phyloP scores from a whole-genome alignment of 2,888 invertebrate species.

The Stenurella melanura region DNA sequence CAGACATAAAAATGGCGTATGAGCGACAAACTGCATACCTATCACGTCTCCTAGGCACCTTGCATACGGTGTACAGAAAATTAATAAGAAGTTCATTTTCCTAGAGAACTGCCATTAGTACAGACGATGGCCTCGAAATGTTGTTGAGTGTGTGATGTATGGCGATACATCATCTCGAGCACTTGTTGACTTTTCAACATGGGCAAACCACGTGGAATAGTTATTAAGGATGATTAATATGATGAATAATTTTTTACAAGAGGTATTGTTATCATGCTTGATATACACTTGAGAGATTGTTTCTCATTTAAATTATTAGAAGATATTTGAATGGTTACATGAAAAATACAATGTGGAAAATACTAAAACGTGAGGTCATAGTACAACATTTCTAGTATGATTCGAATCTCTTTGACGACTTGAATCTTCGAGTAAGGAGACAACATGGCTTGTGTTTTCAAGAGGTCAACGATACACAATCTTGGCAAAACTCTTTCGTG shows the following conservation, averaged over 20 bases:
- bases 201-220: background rate
- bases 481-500: no score
- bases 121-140: conserved; percentile 21
- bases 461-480: no score
- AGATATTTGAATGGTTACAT: no score
- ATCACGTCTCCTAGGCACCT: conserved; percentile 43
- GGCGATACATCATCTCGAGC: background rate
- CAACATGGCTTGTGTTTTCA: no score
- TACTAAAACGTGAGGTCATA: no score
- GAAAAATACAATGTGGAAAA: no score
- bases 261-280: background rate
- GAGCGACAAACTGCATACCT: conserved; percentile 45
- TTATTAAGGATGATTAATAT: background rate
- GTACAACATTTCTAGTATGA: no score
- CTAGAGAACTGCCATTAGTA: conserved; percentile 21
- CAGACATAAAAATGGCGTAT: conserved; percentile 42
- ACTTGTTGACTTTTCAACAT: background rate
- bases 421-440: no score
- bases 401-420: no score
- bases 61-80: conserved; percentile 40
- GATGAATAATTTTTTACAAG: background rate
- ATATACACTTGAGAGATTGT: background rate
- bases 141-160: background rate
- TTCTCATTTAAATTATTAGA: no score
- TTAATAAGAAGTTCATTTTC: conserved; percentile 35